These are phyloP conservation scores for Pinna nobilis DNA, from an alignment of 1,140 invertebrate species.

Conservation along the genomic window DNA sequence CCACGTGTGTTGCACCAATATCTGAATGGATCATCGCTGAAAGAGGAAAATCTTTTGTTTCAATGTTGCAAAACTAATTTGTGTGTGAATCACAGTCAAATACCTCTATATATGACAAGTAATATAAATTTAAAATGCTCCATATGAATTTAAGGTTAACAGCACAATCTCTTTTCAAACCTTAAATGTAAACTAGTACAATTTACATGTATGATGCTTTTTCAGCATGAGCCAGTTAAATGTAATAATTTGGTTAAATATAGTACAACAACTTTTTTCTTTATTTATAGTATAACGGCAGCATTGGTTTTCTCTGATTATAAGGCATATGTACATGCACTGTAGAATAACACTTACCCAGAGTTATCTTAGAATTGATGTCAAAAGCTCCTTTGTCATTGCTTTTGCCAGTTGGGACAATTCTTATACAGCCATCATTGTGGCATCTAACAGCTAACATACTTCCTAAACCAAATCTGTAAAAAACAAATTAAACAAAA, in stretches of 20 bases:
- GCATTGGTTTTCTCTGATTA: background rate
- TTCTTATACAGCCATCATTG: background rate
- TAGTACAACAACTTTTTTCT: background rate
- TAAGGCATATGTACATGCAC: background rate
- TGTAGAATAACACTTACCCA: background rate
- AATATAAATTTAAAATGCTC: background rate
- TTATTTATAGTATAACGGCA: background rate
- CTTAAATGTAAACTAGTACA: background rate
- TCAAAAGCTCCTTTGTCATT: background rate
- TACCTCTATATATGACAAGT: background rate
- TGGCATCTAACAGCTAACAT: background rate
- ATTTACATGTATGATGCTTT: background rate
- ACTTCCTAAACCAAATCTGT: conserved; percentile 11
- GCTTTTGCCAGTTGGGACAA: conserved; percentile 7
- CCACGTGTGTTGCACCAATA: conserved; percentile 8
- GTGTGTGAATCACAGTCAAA: background rate
- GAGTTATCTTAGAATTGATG: background rate
- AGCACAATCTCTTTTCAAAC: too few relatives aligned
- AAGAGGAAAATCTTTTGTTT: background rate
- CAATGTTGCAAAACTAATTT: background rate
- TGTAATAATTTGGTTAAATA: background rate
- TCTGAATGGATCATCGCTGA: conserved; percentile 26
- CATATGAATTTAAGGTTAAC: too few relatives aligned
- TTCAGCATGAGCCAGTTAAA: background rate
- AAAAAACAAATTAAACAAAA: too few relatives aligned